Percentiles rank a stretch among this genome's conserved stretches.
Conservation (phyloP, 2,113 vertebrate species). For the Sisor rabdophorus region DNA sequence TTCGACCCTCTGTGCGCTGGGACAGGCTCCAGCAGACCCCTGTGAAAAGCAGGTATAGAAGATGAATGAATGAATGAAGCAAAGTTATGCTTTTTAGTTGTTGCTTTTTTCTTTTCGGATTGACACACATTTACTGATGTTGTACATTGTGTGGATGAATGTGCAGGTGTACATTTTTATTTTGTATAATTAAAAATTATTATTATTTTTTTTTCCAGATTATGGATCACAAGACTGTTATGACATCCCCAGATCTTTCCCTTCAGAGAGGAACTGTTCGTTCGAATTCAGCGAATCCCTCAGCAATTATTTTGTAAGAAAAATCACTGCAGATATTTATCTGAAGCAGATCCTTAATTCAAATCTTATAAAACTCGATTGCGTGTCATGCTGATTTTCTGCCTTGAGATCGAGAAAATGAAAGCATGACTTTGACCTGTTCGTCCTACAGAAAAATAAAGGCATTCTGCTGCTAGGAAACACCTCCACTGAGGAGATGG, state of each 20-base stretch:
- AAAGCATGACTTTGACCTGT: neutral
- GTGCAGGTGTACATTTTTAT: neutral
- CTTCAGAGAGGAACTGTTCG: slow-evolving; percentile 86
- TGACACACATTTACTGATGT: too few relatives aligned
- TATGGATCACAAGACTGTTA: slow-evolving; percentile 95
- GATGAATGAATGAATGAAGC: too few relatives aligned
- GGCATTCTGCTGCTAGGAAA: slow-evolving; percentile 83
- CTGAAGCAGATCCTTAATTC: neutral
- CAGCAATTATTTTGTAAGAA: slow-evolving; percentile 88
- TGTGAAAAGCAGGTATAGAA: too few relatives aligned
- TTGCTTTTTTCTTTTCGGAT: neutral
- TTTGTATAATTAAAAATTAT: neutral
- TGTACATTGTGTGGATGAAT: neutral
- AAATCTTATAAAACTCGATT: neutral
- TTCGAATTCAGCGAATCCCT: slow-evolving; percentile 87
- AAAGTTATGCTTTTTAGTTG: too few relatives aligned
- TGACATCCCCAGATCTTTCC: slow-evolving; percentile 91
- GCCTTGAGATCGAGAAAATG: neutral
- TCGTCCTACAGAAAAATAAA: slow-evolving; percentile 84
- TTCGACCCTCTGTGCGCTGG: too few relatives aligned
- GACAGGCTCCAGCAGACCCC: too few relatives aligned
- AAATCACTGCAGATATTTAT: neutral
- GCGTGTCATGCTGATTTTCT: neutral
- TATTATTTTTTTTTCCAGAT: slow-evolving; percentile 71
- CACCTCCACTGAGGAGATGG: slow-evolving; percentile 85